Evolutionary conservation across 2,113 vertebrate genomes (phyloP).

Genomic region (Calyptommatus sinebrachiatus): DNA sequence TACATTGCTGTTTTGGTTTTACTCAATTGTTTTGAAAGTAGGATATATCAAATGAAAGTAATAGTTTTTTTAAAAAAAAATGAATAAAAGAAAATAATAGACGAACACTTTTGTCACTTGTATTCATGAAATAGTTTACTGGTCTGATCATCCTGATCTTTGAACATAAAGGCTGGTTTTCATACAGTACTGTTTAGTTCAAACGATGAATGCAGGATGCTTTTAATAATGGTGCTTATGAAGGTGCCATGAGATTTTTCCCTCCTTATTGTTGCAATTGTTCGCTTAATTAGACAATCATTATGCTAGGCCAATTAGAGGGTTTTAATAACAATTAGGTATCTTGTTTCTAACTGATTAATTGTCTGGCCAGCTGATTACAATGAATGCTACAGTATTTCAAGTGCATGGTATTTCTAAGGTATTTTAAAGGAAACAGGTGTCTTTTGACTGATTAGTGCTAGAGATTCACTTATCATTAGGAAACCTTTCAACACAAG

Average conservation of each 20-base stretch:
- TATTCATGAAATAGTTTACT: neutral
- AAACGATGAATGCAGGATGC: neutral
- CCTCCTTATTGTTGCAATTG: neutral
- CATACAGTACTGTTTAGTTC: neutral
- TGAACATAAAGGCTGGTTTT: neutral
- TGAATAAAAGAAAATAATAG: too few species aligned
- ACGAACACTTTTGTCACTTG: neutral
- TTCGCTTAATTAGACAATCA: constrained; percentile 20
- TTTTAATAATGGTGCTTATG: neutral
- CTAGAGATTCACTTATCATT: constrained; percentile 4
- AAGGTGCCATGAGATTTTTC: neutral
- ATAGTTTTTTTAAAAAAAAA: too few species aligned
- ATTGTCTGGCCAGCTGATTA: constrained; percentile 19
- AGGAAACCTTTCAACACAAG: neutral
- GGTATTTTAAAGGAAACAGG: constrained; percentile 9
- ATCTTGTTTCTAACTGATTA: constrained; percentile 20
- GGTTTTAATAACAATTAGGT: constrained; percentile 8
- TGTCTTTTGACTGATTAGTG: constrained; percentile 11
- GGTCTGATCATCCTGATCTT: neutral
- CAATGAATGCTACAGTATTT: constrained; percentile 2
- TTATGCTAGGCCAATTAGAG: constrained; percentile 12
- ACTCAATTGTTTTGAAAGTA: too few species aligned
- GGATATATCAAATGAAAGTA: too few species aligned
- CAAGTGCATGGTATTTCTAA: constrained; percentile 5
- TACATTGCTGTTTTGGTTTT: too few species aligned